Evolutionary conservation across 2,113 vertebrate species (phyloP), one percentile per base, ranked within the genome.

Genomic region (Lophochroa leadbeateri): DNA sequence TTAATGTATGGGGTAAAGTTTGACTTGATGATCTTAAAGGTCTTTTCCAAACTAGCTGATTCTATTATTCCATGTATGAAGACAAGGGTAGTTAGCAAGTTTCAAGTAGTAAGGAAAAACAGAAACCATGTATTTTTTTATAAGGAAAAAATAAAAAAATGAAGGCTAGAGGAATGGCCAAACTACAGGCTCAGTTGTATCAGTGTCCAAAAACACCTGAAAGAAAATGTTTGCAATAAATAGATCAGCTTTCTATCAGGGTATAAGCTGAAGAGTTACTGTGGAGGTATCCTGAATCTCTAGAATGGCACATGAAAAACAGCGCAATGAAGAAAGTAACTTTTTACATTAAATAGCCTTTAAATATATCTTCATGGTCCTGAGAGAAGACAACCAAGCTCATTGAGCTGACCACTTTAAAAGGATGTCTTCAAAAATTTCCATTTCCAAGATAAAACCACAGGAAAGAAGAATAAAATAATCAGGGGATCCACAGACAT

Each of bases 141-240:
- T 8, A 50, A 31, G 25, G 13, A 43, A 63, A 55, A 43, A 9
- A 0, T 0, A 8, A 17, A 20, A 25, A 33, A 25, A 7, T 9
- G 27, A 35, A 8, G 13, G 17, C 17, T 33, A 43, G 31, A 82
- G 21, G 43, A 79, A 84, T 14, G 24, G 24, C 10, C 60, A 94
- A 67, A 70, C 21, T 46, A 88, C 10, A 70, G n/a, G 7, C 25
- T 57, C 68, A 11, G 10, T 39, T 64, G 19, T 18, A 41, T 33
- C 37, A 58, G 13, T 8, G 29, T 86, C 44, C 37, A 82, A 68
- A 79, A 68, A 23, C 16, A 69, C 0, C 1, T 57, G 43, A 82
- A 90, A 72, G 19, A 55, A 89, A 74, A 43, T 8, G 60, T 60
- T 29, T 64, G 35, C 44, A 82, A 37, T 17, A 85, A 75, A 58